Base-by-base conservation (phyloP, 1,140 invertebrate species). In the Drosophila biarmipes region DNA sequence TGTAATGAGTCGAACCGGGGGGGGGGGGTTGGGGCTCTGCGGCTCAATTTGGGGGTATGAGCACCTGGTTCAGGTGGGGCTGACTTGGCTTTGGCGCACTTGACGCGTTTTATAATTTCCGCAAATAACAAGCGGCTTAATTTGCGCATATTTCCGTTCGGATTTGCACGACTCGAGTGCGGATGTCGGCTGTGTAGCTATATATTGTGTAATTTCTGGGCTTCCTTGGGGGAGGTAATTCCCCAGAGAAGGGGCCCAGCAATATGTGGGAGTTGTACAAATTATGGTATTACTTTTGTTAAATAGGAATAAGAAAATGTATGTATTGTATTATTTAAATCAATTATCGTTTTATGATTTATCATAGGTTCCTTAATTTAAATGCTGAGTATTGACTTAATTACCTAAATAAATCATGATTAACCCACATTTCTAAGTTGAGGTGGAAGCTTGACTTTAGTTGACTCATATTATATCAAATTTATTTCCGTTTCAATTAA, bases 71-170 rank as follows among this genome's bases (percentile, higher is more conserved):
- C 21, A 29, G 63, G 46, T 55, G 45, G 74, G 66, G 74, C 56
- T 72, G 74, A 71, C 55, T 71, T 75, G 61, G 58, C 71, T 82
- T 82, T 73, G 80, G 66, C 81, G 82, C 84, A 87, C 82, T 87
- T 87, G 82, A 87, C 82, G 82, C 82, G 82, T 87, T 87, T 87
- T 69, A 87, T 87, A 87, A 87, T 87, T 87, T 87, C 82, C 82
- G 82, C 51, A 79, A 87, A 87, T 89, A 87, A 87, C 82, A 87
- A 87, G 89, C 79, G 82, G 82, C 82, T 87, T 87, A 87, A 87
- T 87, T 87, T 87, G 82, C 82, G 84, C 82, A 87, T 82, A 87
- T 87, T 87, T 87, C 82, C 82, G 82, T 86, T 86, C 87, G 81
- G 81, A 87, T 86, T 86, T 86, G 64, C 81, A 87, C 82, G 82